phyloP scores from a whole-genome alignment of 2,113 vertebrate genomes.

The Muscicapa adusta region DNA sequence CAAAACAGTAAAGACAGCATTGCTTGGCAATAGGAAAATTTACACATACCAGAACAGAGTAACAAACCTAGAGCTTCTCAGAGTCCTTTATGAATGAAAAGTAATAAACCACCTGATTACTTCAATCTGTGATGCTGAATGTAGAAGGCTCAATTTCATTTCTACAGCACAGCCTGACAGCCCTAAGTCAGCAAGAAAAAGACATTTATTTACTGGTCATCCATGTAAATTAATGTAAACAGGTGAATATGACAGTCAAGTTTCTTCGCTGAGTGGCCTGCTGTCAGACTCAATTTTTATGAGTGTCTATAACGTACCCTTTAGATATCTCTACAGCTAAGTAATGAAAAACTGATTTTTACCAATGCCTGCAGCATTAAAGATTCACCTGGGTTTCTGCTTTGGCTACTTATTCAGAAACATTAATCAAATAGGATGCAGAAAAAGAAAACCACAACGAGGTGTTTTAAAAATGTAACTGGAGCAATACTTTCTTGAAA shows the following conservation, averaged over 20 bases:
- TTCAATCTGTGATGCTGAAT: slow-evolving; percentile 1
- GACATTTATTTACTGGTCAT: slow-evolving; percentile 71
- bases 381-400: not conserved
- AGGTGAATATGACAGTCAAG: slow-evolving; percentile 67
- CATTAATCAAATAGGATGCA: not conserved
- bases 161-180: slow-evolving; percentile 35
- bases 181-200: slow-evolving; percentile 52
- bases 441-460: not conserved
- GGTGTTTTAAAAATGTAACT: not conserved
- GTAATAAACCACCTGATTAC: slow-evolving; percentile 32
- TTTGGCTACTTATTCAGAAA: not conserved
- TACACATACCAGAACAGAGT: not conserved
- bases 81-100: not conserved
- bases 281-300: slow-evolving; percentile 67
- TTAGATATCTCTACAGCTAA: slow-evolving; percentile 33
- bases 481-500: not conserved
- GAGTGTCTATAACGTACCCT: slow-evolving; percentile 45
- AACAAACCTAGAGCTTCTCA: not conserved
- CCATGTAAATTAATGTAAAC: slow-evolving; percentile 50
- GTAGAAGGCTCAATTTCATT: not conserved
- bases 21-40: not conserved
- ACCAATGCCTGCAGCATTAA: not conserved
- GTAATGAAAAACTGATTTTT: slow-evolving; percentile 32
- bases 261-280: slow-evolving; percentile 66
- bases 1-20: not conserved